Base-by-base conservation (phyloP, 2,888 invertebrate genomes). In the Rhimphoctona megacephalus region DNA sequence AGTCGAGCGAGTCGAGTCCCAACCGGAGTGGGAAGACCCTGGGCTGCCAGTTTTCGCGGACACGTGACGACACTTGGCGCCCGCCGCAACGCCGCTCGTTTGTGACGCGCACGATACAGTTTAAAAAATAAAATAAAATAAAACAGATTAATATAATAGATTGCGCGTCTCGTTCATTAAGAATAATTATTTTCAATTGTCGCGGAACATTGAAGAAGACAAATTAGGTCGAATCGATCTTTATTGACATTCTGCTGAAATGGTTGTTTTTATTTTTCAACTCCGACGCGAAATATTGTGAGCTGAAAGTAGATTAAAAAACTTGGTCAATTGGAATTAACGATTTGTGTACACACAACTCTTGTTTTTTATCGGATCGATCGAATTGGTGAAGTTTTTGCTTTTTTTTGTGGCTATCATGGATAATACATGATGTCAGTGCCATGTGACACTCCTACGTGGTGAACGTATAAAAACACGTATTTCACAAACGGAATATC, bases 21-120 rank as follows among this genome's bases (percentile, higher is more conserved):
- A 67, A 64, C 61, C 81, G 81, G 88, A 86, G 86, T 81, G 87
- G 86, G 88, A 90, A 88, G 81, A 84, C 74, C 84, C 84, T 89
- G 77, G 88, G 85, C 87, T 88, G 85, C 91, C 88, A 91, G 90
- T 91, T 90, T 89, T 85, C 89, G 90, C 90, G 90, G 88, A 89
- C 91, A 91, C 91, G 91, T 90, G 91, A 91, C 89, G 89, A 89
- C 90, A 89, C 85, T 88, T 81, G 87, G 80, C 82, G 81, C 83
- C 83, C 83, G 80, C 69, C 79, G 74, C 67, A 74, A 74, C 74
- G 86, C 78, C 78, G 85, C 83, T 88, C 82, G 79, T 82, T 83
- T 49, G 36, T n/a, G 77, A 69, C 74, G 36, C 33, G 52, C 39
- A 52, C n/a, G 46, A 80, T 70, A 72, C 25, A 33, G n/a, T 22